Base-by-base conservation (phyloP, 2,797 vertebrate genomes). In the Anguilla megastoma region DNA sequence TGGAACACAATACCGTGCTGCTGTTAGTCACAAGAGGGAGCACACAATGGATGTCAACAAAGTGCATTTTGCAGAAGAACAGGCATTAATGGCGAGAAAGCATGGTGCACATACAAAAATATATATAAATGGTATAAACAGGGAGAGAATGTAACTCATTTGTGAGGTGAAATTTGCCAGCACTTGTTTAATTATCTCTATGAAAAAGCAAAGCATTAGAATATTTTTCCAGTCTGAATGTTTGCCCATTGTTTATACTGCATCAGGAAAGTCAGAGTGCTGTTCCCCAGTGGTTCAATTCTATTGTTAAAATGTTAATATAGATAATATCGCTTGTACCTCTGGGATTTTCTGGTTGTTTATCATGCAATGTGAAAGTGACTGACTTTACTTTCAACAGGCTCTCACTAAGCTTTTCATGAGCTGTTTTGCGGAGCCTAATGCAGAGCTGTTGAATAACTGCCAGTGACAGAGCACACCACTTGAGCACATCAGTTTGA, bases 121-220 rank as follows among this genome's bases (percentile, higher is more conserved):
- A n/a, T 82, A 79, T 18, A 45, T 36, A 41, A 41, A 79, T 79
- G 33, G 1, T 8, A 79, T 45, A 79, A 71, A 71, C 12, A 79
- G 36, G 74, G 74, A 41, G 16, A 36, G 45, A 41, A 79, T 18
- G 16, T 79, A 79, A 36, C 33, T 79, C 41, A 79, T 79, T 18
- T 79, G 36, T 5, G 74, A 79, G 74, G 74, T 82, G 79, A 82
- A 50, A 82, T 45, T 82, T 79, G 45, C 79, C 41, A 24, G 41
- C 41, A n/a, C 79, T 76, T 27, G 76, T 41, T 21, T 7, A 48
- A 80, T 80, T 45, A 82, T 82, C 45, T 50, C 45, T 50, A n/a
- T 82, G 0, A 82, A 48, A 82, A 50, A 48, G 79, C 6, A 50
- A 24, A 45, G 79, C 41, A 24, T 50, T 82, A 45, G 79, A n/a